Percentiles rank a stretch among this genome's conserved stretches.
These are phyloP conservation scores for Pontoporia blainvillei DNA, from an alignment of 2,113 vertebrate genomes.

Conservation along the genomic window DNA sequence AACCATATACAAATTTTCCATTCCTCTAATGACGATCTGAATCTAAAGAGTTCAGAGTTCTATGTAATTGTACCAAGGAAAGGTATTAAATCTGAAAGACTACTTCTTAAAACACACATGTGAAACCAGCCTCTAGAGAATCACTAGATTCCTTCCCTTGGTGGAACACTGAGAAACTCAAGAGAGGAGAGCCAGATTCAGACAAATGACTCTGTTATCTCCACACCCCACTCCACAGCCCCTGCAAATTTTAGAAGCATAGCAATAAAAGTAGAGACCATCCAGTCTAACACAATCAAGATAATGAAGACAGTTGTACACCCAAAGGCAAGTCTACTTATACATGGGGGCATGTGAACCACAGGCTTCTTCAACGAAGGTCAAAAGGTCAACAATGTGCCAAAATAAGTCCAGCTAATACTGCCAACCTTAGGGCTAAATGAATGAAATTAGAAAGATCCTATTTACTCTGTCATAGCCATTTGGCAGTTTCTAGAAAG, in stretches of 20 bases:
- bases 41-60: neutral
- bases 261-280: neutral
- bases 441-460: neutral
- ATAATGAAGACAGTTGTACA: neutral
- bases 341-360: neutral
- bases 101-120: conserved; percentile 23
- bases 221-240: neutral
- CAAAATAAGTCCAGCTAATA: neutral
- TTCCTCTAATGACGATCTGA: neutral
- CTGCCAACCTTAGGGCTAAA: neutral
- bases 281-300: neutral
- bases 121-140: neutral
- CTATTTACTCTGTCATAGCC: neutral
- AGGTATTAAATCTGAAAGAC: neutral
- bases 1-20: neutral
- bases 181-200: neutral
- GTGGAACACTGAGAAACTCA: neutral
- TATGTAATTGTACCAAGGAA: neutral
- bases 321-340: neutral
- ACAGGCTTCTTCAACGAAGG: neutral
- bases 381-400: neutral
- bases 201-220: neutral
- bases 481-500: neutral
- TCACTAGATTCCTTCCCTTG: neutral
- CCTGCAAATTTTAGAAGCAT: neutral